Evolutionary conservation across 2,797 vertebrate species (phyloP), one percentile per base, ranked within the genome.

Genomic region (Spondyliosoma cantharus): DNA sequence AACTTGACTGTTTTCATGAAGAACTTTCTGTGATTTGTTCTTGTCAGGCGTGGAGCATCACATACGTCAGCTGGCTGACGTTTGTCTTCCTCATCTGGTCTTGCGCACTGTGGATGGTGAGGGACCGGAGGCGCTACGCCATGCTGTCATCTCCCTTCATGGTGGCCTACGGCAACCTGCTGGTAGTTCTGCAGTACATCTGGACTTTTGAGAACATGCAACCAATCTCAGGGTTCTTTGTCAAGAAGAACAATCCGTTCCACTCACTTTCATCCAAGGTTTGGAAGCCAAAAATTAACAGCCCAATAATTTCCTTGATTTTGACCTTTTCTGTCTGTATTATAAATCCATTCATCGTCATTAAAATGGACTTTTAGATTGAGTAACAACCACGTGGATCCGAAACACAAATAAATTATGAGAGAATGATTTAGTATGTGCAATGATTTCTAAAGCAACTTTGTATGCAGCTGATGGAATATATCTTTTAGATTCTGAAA

Each of bases 91-190:
- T 99, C 76, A 96, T 99, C 63, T 99, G 98, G 98, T 99, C 98
- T 0, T 98, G 98, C 59, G 92, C 94, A 1, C 87, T 99, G 65
- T 98, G 98, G 97, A 99, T 99, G 97, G 96, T 99, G 85, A 95
- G 96, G 32, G 96, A 99, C 91, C 87, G 96, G 70, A 94, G 97
- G 81, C 97, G 96, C 68, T 98, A 99, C 0, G 96, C 98, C 78
- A 99, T 99, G 97, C 93, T 99, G 81, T 96, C 96, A 19, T 98
- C 98, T 0, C 98, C 98, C 0, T 99, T 99, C 93, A 98, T 99
- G 97, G 98, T 99, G 45, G 93, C 96, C 32, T 99, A 97, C 42
- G 97, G 96, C 54, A 97, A 99, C 91, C 90, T 99, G 59, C 81
- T 99, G 70, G 90, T 99, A 46, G 93, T 95, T 0, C 92, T 99